A percentile compares a stretch with the other conserved stretches of the same genome.
Conservation (phyloP, 1,140 invertebrate species). For the Drosophila carrolli region DNA sequence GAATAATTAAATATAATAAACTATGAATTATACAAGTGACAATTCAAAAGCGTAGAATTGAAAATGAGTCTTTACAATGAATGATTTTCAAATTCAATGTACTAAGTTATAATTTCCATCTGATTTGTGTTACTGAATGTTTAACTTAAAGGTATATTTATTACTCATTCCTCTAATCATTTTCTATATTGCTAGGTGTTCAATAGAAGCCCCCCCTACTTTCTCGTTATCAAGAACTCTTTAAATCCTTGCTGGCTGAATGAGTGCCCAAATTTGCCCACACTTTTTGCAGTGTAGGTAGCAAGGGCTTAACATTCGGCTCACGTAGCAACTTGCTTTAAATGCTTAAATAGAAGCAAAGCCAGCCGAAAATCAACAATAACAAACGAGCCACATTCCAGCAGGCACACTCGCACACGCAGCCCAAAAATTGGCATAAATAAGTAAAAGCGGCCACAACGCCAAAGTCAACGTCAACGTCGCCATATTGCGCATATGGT, state of each 20-base stretch:
- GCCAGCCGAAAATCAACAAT: constrained; percentile 64
- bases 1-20: not conserved
- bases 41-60: not conserved
- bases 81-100: too few relatives aligned
- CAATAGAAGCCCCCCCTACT: too few relatives aligned
- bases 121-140: too few relatives aligned
- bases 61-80: not conserved
- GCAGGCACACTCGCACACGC: constrained; percentile 24
- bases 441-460: constrained; percentile 66
- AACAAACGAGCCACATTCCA: constrained; percentile 46
- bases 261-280: constrained; percentile 4
- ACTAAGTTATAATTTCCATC: too few relatives aligned
- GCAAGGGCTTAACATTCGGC: constrained; percentile 41
- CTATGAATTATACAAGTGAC: too few relatives aligned
- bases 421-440: constrained; percentile 75
- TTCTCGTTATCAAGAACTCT: not conserved
- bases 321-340: constrained; percentile 75
- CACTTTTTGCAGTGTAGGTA: constrained; percentile 11
- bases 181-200: too few relatives aligned
- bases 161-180: too few relatives aligned
- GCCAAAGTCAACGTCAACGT: constrained; percentile 40
- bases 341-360: constrained; percentile 74
- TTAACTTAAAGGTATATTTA: too few relatives aligned
- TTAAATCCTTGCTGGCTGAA: constrained; percentile 1
- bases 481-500: constrained; percentile 72